Base-by-base conservation (phyloP, 2,113 vertebrate species). In the Heterotilapia buettikoferi region DNA sequence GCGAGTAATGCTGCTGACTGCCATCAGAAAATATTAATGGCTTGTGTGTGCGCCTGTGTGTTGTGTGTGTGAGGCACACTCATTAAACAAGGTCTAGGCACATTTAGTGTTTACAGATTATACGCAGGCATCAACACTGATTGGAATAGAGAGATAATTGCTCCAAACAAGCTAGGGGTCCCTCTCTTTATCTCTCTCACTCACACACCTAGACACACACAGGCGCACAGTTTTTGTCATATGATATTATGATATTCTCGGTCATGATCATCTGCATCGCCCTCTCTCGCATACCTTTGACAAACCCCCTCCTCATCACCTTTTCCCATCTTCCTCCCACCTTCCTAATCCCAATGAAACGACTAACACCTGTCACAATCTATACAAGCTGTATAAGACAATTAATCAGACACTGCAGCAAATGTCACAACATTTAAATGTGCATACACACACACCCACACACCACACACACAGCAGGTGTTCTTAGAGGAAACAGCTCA, bases 81-180 rank as follows among this genome's bases (percentile, higher is more conserved):
- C 88, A 93, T 95, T 93, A 93, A 91, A 88, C 12, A 80, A 88
- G 73, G 84, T 80, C 83, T 80, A n/a, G 73, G 76, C 12, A 7
- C 84, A 86, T 83, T 93, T 89, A 76, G 59, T 91, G 91, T 94
- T 94, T 92, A 92, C 89, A 90, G 87, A 91, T 93, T 88, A 86
- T 93, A 90, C 57, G 54, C 90, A 89, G 86, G 82, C 94, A 91
- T 93, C 91, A 93, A 78, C 87, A 81, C 85, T 90, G 90, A 94
- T 94, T 90, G 87, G 73, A 87, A 82, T 91, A 86, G 71, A 90
- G 91, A 84, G 87, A 94, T 95, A 93, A 94, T 95, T 88, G 85
- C 86, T 92, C 31, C 36, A 81, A 91, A 93, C 84, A 91, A 85
- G 82, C 71, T 71, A 21, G 52, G 54, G 36, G 66, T 57, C 43